Percentiles rank a stretch among this genome's conserved stretches.
phyloP scores from a whole-genome alignment of 2,888 invertebrate species.

The Ophioninae sp. region DNA sequence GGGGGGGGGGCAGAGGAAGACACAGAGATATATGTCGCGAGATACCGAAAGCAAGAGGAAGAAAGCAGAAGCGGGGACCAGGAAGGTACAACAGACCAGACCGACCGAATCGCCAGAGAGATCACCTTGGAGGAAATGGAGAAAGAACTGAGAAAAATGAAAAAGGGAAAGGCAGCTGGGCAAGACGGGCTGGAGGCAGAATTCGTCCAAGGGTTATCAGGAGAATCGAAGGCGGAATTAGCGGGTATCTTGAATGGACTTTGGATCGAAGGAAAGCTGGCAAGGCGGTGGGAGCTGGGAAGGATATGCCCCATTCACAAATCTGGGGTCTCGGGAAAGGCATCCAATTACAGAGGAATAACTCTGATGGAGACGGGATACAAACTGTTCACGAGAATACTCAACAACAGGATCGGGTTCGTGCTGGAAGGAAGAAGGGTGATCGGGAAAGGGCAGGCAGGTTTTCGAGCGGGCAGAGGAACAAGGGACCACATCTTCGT shows the following conservation, averaged over 20 bases:
- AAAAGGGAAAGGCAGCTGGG: slow-evolving; percentile 48
- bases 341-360: too few relatives aligned
- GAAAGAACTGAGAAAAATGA: slow-evolving; percentile 20
- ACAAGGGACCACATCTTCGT: slow-evolving; percentile 60
- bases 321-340: too few relatives aligned
- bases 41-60: not conserved
- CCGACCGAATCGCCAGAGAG: not conserved
- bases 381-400: too few relatives aligned
- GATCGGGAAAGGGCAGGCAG: slow-evolving; percentile 59
- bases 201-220: too few relatives aligned
- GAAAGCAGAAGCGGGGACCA: not conserved
- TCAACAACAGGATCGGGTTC: too few relatives aligned
- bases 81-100: slow-evolving; percentile 7
- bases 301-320: too few relatives aligned
- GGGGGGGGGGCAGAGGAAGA: not conserved
- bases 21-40: not conserved
- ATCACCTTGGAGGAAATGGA: too few relatives aligned
- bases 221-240: too few relatives aligned
- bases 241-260: too few relatives aligned
- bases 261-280: too few relatives aligned
- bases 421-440: slow-evolving; percentile 31
- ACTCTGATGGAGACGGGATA: too few relatives aligned
- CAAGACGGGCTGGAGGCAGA: slow-evolving; percentile 34
- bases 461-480: slow-evolving; percentile 51
- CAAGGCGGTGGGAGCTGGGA: too few relatives aligned